Conservation (phyloP, 2,797 vertebrate species). For the Lophura swinhoii region DNA sequence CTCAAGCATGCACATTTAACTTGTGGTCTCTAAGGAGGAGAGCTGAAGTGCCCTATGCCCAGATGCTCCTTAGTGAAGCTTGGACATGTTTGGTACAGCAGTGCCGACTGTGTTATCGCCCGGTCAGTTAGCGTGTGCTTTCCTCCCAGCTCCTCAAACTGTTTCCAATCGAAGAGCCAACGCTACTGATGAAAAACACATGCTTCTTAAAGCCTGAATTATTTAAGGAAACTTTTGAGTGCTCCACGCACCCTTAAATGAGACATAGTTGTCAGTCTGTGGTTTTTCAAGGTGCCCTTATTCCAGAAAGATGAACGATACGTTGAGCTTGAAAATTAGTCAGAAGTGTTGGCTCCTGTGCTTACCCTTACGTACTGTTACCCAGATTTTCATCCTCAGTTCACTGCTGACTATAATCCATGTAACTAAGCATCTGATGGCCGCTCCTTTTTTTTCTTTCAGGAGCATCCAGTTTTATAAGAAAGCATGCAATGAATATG, state of each 20-base stretch:
- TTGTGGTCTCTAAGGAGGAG: not conserved
- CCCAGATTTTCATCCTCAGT: not conserved
- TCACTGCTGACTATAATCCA: not conserved
- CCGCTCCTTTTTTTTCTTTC: not conserved
- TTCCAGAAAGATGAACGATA: not conserved
- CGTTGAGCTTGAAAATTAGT: not conserved
- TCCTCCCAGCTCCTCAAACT: not conserved
- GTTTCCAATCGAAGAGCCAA: not conserved
- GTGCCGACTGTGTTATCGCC: accelerated
- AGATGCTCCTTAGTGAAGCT: not conserved
- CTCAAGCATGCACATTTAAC: accelerated
- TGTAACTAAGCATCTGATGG: not conserved
- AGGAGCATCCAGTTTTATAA: not conserved
- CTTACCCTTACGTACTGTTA: not conserved
- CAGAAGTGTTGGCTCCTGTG: accelerated
- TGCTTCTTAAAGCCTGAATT: not conserved
- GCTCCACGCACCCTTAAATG: not conserved
- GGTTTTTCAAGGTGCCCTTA: not conserved
- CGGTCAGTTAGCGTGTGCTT: not conserved
- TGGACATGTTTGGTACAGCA: not conserved
- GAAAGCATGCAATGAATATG: accelerated
- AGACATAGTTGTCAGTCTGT: accelerated
- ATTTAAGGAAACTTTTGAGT: not conserved
- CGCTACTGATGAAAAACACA: not conserved
- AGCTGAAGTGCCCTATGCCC: accelerated